Evolutionary conservation across 2,888 invertebrate genomes (phyloP).

Genomic region (Agonopterix alstromeriana): DNA sequence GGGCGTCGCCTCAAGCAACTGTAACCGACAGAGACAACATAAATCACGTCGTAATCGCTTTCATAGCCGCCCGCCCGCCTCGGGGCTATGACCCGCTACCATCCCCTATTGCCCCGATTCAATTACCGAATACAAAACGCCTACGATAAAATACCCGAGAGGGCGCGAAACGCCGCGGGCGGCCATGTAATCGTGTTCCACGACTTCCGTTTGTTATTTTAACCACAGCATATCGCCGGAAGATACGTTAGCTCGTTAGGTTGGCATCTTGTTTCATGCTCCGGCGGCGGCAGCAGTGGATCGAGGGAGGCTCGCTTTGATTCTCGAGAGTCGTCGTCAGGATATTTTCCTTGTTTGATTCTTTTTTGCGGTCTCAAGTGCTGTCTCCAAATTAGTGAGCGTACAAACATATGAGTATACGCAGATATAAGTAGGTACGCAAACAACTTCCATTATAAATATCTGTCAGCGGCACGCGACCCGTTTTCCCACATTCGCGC

Average conservation of each 20-base stretch:
- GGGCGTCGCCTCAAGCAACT: slow-evolving; percentile 22
- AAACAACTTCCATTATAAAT: slow-evolving; percentile 44
- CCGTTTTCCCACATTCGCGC: slow-evolving; percentile 48
- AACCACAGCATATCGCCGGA: slow-evolving; percentile 32
- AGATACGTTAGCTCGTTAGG: slow-evolving; percentile 54
- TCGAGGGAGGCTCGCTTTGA: slow-evolving; percentile 49
- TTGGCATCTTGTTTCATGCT: slow-evolving; percentile 52
- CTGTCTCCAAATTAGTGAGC: slow-evolving; percentile 53
- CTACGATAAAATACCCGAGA: slow-evolving; percentile 19
- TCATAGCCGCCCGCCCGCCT: slow-evolving; percentile 21
- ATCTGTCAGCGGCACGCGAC: slow-evolving; percentile 62
- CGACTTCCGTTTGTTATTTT: slow-evolving; percentile 33
- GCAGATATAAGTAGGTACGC: slow-evolving; percentile 32
- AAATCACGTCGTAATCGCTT: slow-evolving; percentile 39
- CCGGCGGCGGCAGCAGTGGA: slow-evolving; percentile 32
- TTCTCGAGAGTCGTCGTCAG: slow-evolving; percentile 32
- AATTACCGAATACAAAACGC: slow-evolving; percentile 33
- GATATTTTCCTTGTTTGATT: slow-evolving; percentile 41
- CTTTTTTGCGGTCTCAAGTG: slow-evolving; percentile 34
- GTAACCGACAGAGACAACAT: slow-evolving; percentile 32
- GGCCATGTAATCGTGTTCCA: slow-evolving; percentile 14
- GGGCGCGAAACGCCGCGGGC: slow-evolving; percentile 21
- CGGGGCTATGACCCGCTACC: slow-evolving; percentile 18
- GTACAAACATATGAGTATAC: slow-evolving; percentile 14
- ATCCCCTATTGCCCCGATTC: slow-evolving; percentile 28